A percentile compares a stretch with the other conserved stretches of the same genome.
Conservation (phyloP, 2,888 invertebrate genomes). For the Leucoma salicis region DNA sequence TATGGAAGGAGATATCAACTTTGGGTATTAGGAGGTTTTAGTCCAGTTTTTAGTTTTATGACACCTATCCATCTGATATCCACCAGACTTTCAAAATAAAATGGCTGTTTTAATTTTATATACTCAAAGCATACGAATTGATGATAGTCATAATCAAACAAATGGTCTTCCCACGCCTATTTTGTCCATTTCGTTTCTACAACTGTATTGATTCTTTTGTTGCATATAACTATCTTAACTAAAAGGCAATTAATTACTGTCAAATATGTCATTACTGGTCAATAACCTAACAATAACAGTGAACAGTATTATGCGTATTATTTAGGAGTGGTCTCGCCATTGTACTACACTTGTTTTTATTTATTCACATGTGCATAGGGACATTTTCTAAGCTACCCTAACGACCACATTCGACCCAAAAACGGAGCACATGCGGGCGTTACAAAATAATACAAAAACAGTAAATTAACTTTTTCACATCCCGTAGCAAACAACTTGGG, state of each 20-base stretch:
- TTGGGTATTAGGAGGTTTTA: too few relatives aligned
- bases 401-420: constrained; percentile 37
- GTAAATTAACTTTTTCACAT: constrained; percentile 20
- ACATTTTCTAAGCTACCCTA: constrained; percentile 47
- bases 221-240: constrained; percentile 10
- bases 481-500: constrained; percentile 8
- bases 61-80: too few relatives aligned
- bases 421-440: constrained; percentile 64
- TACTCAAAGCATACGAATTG: too few relatives aligned
- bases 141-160: neutral
- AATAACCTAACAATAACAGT: constrained; percentile 27
- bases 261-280: constrained; percentile 26
- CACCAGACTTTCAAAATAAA: too few relatives aligned
- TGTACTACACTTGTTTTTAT: constrained; percentile 54
- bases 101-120: too few relatives aligned
- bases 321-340: constrained; percentile 36
- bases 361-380: constrained; percentile 59
- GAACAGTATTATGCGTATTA: constrained; percentile 21
- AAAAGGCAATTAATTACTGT: constrained; percentile 25
- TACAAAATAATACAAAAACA: constrained; percentile 31
- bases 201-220: neutral
- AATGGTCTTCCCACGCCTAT: neutral
- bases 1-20: too few relatives aligned
- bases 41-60: too few relatives aligned
- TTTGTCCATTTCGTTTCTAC: neutral